Evolutionary conservation across 1,140 invertebrate species (phyloP).

Genomic region (Aphelinus certus): DNA sequence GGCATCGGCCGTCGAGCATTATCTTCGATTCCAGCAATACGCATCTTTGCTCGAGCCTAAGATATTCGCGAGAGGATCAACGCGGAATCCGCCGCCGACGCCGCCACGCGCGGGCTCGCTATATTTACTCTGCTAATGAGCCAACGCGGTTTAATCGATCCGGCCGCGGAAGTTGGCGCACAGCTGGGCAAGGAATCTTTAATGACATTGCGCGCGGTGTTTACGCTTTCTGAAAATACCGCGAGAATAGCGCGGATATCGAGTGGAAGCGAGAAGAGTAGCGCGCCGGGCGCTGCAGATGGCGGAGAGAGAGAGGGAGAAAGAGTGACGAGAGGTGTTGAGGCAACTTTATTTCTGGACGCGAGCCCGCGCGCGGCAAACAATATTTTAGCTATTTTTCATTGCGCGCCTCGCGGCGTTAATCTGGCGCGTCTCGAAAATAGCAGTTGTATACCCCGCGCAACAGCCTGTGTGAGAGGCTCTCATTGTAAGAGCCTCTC

Average conservation of each 20-base stretch:
- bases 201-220: conserved; percentile 28
- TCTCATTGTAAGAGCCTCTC: no score
- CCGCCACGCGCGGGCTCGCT: neutral
- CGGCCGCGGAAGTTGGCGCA: neutral
- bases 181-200: conserved; percentile 12
- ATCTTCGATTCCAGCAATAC: no score
- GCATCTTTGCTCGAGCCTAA: no score
- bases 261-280: neutral
- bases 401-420: conserved; percentile 44
- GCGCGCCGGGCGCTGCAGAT: neutral
- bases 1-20: no score
- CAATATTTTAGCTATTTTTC: conserved; percentile 54
- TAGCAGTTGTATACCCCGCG: conserved; percentile 27
- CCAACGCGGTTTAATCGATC: neutral
- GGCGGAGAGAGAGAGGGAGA: neutral
- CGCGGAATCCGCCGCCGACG: neutral
- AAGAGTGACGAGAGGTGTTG: conserved; percentile 16
- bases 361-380: conserved; percentile 32
- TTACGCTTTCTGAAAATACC: conserved; percentile 18
- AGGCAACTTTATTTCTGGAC: conserved; percentile 46
- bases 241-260: neutral
- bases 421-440: conserved; percentile 49
- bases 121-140: conserved; percentile 2
- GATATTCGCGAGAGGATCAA: no score
- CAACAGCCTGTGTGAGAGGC: no score